phyloP scores from a whole-genome alignment of 2,888 invertebrate species.

The Rhopalosiphum nymphaeae region DNA sequence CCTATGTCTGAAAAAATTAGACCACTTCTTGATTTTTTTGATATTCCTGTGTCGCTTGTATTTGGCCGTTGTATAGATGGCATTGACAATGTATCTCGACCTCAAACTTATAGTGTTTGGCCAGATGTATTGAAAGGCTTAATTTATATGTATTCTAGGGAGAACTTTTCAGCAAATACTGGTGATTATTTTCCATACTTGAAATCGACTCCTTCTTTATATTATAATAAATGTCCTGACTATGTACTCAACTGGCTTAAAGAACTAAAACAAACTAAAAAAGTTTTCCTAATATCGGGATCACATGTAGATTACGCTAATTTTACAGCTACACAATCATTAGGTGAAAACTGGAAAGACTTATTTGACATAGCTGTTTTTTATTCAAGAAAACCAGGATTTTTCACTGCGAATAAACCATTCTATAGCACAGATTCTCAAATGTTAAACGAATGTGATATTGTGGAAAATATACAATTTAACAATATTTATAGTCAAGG shows the following conservation, averaged over 20 bases:
- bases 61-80: conserved; percentile 79
- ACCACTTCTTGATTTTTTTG: conserved; percentile 81
- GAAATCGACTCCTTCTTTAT: conserved; percentile 74
- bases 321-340: conserved; percentile 75
- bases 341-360: conserved; percentile 78
- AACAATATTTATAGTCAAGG: conserved; percentile 75
- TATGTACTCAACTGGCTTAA: conserved; percentile 75
- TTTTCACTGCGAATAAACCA: conserved; percentile 75
- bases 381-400: conserved; percentile 81
- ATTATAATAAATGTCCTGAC: conserved; percentile 74
- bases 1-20: conserved; percentile 75
- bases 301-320: conserved; percentile 80
- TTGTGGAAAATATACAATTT: conserved; percentile 70
- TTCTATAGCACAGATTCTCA: conserved; percentile 74
- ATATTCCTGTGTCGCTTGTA: conserved; percentile 76
- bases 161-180: conserved; percentile 73
- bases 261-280: conserved; percentile 73
- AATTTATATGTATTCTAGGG: conserved; percentile 75
- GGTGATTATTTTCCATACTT: conserved; percentile 77
- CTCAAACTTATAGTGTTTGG: conserved; percentile 75
- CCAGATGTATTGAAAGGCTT: conserved; percentile 77
- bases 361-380: conserved; percentile 78
- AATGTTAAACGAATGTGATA: conserved; percentile 67
- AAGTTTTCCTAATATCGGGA: conserved; percentile 79
- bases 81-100: conserved; percentile 71